Evolutionary conservation across 2,113 vertebrate species (phyloP).

Genomic region (Ctenomys sociabilis): DNA sequence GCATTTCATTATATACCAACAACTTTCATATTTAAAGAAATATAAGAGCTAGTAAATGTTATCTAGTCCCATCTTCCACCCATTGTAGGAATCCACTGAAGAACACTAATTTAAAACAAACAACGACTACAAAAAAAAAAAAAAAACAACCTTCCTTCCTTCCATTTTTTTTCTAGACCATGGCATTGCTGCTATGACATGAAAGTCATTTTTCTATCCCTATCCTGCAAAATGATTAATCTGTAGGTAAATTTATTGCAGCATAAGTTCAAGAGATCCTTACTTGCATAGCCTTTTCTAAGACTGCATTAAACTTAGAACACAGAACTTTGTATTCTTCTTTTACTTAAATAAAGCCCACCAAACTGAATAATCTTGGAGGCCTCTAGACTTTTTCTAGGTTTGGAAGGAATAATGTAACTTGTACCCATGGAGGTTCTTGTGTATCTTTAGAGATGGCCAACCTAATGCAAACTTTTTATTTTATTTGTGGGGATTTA

Average conservation of each 20-base stretch:
- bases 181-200: background rate
- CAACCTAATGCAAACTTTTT: background rate
- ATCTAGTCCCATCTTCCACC: background rate
- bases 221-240: background rate
- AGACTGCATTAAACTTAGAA: background rate
- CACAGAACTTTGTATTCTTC: background rate
- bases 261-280: background rate
- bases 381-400: background rate
- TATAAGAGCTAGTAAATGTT: background rate
- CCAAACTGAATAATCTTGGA: background rate
- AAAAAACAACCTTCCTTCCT: background rate
- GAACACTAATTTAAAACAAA: background rate
- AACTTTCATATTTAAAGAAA: slow-evolving; percentile 4
- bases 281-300: background rate
- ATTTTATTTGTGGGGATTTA: background rate
- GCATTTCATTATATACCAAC: background rate
- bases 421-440: background rate
- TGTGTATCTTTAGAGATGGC: background rate
- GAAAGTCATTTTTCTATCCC: background rate
- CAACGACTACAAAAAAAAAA: background rate
- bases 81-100: background rate
- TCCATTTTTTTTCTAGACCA: background rate
- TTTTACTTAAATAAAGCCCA: background rate
- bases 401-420: background rate
- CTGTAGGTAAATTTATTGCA: background rate